These are phyloP conservation scores for Hylaea fasciaria DNA, from an alignment of 2,888 invertebrate species.

Conservation along the genomic window DNA sequence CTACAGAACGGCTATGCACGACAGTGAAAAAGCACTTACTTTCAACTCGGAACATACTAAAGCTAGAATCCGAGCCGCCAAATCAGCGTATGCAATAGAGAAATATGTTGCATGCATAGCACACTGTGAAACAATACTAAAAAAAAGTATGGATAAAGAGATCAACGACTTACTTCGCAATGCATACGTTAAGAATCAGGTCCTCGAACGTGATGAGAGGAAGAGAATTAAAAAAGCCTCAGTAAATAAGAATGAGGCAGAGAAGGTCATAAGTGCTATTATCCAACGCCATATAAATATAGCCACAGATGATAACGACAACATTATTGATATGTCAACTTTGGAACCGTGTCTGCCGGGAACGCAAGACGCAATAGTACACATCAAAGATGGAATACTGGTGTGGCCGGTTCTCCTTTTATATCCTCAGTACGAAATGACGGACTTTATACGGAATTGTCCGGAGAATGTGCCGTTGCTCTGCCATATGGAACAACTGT, in stretches of 20 bases:
- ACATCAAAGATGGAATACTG: slow-evolving; percentile 85
- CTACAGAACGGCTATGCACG: slow-evolving; percentile 90
- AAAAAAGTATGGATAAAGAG: slow-evolving; percentile 82
- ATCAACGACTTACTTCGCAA: slow-evolving; percentile 60
- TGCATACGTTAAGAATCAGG: slow-evolving; percentile 78
- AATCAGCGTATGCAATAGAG: slow-evolving; percentile 87
- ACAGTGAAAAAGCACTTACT: slow-evolving; percentile 91
- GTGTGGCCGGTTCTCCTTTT: slow-evolving; percentile 95
- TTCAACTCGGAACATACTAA: slow-evolving; percentile 91
- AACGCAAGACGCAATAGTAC: slow-evolving; percentile 86
- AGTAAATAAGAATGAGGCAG: slow-evolving; percentile 72
- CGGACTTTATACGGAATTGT: slow-evolving; percentile 94
- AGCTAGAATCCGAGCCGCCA: slow-evolving; percentile 90
- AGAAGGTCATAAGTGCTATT: slow-evolving; percentile 71
- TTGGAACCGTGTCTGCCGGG: slow-evolving; percentile 88
- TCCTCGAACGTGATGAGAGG: slow-evolving; percentile 83
- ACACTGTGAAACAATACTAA: slow-evolving; percentile 89
- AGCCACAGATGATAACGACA: slow-evolving; percentile 79
- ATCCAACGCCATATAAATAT: slow-evolving; percentile 81
- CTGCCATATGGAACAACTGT: slow-evolving; percentile 82
- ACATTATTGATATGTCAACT: slow-evolving; percentile 79
- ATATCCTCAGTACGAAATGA: slow-evolving; percentile 94
- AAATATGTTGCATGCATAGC: slow-evolving; percentile 89
- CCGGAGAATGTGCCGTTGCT: slow-evolving; percentile 88
- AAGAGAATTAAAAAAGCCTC: slow-evolving; percentile 75